Conservation (phyloP, 2,888 invertebrate genomes). For the Cheilosia scutellata region DNA sequence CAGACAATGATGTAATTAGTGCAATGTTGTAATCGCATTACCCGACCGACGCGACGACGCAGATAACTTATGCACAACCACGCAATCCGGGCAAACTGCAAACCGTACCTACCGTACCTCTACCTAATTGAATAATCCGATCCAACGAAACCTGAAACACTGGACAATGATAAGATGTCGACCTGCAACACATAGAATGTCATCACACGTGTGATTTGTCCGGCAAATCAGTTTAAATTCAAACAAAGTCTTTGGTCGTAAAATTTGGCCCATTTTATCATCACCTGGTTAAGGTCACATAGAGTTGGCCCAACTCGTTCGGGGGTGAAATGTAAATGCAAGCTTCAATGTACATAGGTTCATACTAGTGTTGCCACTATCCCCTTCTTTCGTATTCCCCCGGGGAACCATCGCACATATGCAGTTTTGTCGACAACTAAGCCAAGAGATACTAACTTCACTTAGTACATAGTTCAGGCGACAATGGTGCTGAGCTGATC, state of each 20-base stretch:
- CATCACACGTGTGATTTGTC: conserved; percentile 11
- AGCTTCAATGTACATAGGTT: not conserved
- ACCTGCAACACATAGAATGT: conserved; percentile 36
- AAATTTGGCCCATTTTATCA: conserved; percentile 50
- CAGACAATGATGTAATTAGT: conserved; percentile 58
- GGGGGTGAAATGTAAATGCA: conserved; percentile 16
- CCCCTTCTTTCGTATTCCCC: conserved; percentile 44
- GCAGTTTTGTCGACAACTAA: conserved; percentile 33
- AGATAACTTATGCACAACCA: conserved; percentile 44
- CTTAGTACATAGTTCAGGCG: conserved; percentile 43
- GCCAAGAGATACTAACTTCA: conserved; percentile 23
- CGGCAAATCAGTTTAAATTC: conserved; percentile 46
- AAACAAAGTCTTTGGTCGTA: conserved; percentile 43
- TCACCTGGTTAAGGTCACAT: conserved; percentile 54
- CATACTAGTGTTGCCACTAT: not conserved
- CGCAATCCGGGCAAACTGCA: conserved; percentile 63
- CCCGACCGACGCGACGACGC: conserved; percentile 15
- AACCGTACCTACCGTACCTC: not conserved
- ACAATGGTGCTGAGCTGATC: not conserved
- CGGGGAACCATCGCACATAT: conserved; percentile 13
- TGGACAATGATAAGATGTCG: not conserved
- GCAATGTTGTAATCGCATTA: conserved; percentile 44
- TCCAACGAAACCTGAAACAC: conserved; percentile 15
- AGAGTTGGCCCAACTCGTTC: conserved; percentile 8
- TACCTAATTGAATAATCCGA: conserved; percentile 44